Evolutionary conservation across 92 coral and sea anemone genomes (phyloP).

Genomic region (Zoanthus solanderi): DNA sequence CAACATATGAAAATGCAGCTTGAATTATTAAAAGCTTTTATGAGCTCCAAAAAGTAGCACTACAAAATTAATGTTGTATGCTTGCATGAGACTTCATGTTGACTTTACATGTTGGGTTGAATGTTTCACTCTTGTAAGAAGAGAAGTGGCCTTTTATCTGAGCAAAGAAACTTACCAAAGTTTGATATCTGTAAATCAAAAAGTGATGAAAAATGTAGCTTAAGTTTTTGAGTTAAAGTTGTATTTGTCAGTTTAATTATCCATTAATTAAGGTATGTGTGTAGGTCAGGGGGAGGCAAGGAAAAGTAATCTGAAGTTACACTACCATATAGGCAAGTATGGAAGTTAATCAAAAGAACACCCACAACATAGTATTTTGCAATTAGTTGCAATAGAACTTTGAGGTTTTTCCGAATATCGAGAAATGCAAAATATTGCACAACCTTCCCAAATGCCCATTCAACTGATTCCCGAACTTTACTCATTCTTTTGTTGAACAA

Average conservation of each 20-base stretch:
- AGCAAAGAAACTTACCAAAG: slow-evolving; percentile 41
- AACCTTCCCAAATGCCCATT: no score
- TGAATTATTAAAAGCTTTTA: slow-evolving; percentile 61
- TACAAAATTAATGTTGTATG: slow-evolving; percentile 49
- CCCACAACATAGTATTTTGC: slow-evolving; percentile 72
- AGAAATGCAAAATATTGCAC: no score
- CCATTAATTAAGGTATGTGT: slow-evolving; percentile 56
- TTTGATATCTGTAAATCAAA: slow-evolving; percentile 50
- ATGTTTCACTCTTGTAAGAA: slow-evolving; percentile 46
- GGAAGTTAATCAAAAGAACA: slow-evolving; percentile 67
- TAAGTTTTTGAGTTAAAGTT: slow-evolving; percentile 11
- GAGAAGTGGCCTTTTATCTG: slow-evolving; percentile 54
- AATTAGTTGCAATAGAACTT: slow-evolving; percentile 69
- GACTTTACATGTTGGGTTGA: slow-evolving; percentile 53
- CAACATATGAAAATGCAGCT: slow-evolving; percentile 66
- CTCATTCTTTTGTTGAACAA: slow-evolving; percentile 49
- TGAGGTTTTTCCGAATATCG: slow-evolving; percentile 56
- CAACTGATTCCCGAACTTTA: slow-evolving; percentile 65
- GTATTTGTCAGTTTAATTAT: slow-evolving; percentile 33
- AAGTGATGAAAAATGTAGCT: slow-evolving; percentile 43
- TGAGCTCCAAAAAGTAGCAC: slow-evolving; percentile 52
- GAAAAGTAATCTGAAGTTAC: slow-evolving; percentile 49
- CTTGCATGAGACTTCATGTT: slow-evolving; percentile 54
- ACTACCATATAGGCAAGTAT: slow-evolving; percentile 73
- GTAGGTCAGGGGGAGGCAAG: slow-evolving; percentile 68